A percentile compares a stretch with the other conserved stretches of the same genome.
These are phyloP conservation scores for Lamellibrachia luymesi DNA, from an alignment of 1,140 invertebrate genomes.

Conservation along the genomic window DNA sequence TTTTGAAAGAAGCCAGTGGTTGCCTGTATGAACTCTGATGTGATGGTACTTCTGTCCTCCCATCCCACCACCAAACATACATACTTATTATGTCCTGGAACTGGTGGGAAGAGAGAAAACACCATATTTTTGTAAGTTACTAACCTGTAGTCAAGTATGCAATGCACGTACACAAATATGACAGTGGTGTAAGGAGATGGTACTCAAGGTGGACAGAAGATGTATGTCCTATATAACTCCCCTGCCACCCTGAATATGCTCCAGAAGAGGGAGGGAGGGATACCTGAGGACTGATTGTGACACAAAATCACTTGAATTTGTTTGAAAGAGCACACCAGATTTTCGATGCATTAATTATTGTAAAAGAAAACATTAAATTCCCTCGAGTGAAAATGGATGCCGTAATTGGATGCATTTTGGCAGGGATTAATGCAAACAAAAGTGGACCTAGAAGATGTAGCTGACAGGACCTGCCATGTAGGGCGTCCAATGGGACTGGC, in stretches of 20 bases:
- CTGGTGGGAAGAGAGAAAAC: not conserved
- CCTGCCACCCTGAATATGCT: not conserved
- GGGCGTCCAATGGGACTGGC: not conserved
- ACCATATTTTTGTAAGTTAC: not conserved
- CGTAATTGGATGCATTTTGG: not conserved
- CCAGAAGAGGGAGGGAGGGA: not conserved
- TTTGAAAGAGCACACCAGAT: not conserved
- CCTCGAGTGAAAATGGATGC: not conserved
- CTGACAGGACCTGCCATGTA: not conserved
- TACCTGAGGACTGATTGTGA: not conserved
- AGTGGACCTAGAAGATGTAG: not conserved
- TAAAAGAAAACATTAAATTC: conserved; percentile 6
- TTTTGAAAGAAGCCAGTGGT: too few species aligned
- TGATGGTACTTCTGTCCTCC: not conserved
- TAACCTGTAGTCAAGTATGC: not conserved
- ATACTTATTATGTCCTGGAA: not conserved
- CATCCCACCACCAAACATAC: not conserved
- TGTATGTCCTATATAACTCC: not conserved
- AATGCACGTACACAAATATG: not conserved
- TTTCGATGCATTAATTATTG: not conserved
- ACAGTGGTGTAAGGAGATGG: not conserved
- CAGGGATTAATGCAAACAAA: not conserved
- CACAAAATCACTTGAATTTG: not conserved
- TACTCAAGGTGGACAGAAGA: not conserved
- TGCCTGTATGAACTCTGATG: not conserved